These are phyloP conservation scores for Caradrina kadenii DNA, from an alignment of 2,888 invertebrate species.

Conservation along the genomic window DNA sequence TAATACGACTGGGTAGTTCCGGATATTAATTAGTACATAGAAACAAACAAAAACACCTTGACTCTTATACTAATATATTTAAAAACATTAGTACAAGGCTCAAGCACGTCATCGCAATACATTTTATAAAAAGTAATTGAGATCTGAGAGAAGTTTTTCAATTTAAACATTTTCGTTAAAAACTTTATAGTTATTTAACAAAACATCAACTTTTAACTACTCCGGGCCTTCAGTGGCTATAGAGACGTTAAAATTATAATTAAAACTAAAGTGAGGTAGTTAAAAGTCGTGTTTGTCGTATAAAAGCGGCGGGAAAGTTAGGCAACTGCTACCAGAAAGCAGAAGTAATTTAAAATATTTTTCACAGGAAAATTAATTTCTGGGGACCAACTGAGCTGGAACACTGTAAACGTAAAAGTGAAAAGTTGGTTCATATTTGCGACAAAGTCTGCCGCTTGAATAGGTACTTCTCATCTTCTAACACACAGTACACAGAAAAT, in stretches of 20 bases:
- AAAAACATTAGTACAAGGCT: no score
- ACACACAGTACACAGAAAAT: neutral
- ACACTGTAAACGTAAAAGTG: constrained; percentile 40
- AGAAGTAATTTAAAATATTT: constrained; percentile 55
- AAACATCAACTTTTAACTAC: constrained; percentile 30
- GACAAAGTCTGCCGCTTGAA: constrained; percentile 14
- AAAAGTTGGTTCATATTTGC: constrained; percentile 29
- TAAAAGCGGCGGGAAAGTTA: constrained; percentile 56
- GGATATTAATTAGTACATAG: no score
- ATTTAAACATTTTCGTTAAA: constrained; percentile 29
- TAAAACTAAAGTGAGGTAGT: constrained; percentile 55
- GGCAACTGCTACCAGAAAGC: constrained; percentile 10
- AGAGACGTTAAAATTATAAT: constrained; percentile 51
- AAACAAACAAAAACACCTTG: no score
- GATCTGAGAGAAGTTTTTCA: neutral
- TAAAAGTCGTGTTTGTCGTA: constrained; percentile 56
- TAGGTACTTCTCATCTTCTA: neutral
- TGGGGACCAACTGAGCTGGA: constrained; percentile 39
- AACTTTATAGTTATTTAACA: constrained; percentile 11
- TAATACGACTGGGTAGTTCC: no score
- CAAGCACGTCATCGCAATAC: neutral
- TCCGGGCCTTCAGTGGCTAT: constrained; percentile 19
- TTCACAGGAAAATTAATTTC: constrained; percentile 50
- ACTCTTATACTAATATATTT: no score
- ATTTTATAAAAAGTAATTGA: neutral